Conservation (phyloP, 2,797 vertebrate genomes). For the Huso huso region DNA sequence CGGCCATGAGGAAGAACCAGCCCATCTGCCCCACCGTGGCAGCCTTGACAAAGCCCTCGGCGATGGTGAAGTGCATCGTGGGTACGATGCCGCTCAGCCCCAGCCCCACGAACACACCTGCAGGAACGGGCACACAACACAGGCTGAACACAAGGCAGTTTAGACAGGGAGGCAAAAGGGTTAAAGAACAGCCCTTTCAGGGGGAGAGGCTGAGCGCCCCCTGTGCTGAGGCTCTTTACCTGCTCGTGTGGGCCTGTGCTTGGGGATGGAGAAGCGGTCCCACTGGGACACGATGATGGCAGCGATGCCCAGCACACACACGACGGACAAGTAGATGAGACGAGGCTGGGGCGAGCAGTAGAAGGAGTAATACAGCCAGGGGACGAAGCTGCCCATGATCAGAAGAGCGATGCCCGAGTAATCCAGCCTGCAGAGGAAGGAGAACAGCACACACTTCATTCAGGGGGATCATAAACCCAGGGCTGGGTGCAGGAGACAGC, state of each 20-base stretch:
- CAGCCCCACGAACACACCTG: constrained; percentile 92
- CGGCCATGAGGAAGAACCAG: constrained; percentile 98
- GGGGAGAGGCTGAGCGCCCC: neutral
- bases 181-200: neutral
- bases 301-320: constrained; percentile 89
- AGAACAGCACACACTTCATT: neutral
- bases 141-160: neutral
- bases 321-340: constrained; percentile 97
- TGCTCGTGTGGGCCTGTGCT: constrained; percentile 89
- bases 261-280: constrained; percentile 93
- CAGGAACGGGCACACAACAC: neutral
- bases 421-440: constrained; percentile 69
- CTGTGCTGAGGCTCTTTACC: constrained; percentile 46
- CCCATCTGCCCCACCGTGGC: constrained; percentile 97
- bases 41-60: constrained; percentile 96
- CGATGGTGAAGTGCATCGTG: constrained; percentile 96
- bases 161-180: neutral
- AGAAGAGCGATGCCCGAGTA: constrained; percentile 97
- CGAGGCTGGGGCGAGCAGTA: constrained; percentile 96
- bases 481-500: too few species aligned
- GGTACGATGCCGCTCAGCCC: constrained; percentile 93
- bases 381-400: constrained; percentile 98
- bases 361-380: constrained; percentile 98
- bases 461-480: too few species aligned
- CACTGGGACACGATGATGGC: constrained; percentile 96